phyloP scores from a whole-genome alignment of 1,140 invertebrate genomes.

The Theocolax elegans region DNA sequence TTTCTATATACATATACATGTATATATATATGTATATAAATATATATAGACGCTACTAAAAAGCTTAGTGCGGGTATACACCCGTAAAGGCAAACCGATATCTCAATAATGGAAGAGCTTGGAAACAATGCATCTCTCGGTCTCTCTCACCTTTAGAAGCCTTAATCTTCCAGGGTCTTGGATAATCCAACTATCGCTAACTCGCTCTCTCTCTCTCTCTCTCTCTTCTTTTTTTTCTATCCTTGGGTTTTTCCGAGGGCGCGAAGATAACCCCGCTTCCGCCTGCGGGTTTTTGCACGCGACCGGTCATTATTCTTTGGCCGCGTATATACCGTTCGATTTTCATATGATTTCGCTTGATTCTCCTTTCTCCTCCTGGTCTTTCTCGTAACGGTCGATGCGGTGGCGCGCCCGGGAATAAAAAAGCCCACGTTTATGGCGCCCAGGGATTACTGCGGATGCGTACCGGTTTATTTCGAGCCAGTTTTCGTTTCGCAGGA shows the following conservation, averaged over 20 bases:
- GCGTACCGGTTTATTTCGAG: slow-evolving; percentile 21
- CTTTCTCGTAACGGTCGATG: slow-evolving; percentile 18
- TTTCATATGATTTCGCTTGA: slow-evolving; percentile 8
- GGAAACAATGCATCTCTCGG: slow-evolving; percentile 10
- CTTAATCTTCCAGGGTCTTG: too few relatives aligned
- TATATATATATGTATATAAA: too few relatives aligned
- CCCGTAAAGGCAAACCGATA: slow-evolving; percentile 10
- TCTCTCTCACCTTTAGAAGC: too few relatives aligned
- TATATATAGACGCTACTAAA: too few relatives aligned
- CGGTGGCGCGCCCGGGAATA: neutral
- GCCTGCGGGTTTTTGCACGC: neutral
- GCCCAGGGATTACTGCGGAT: slow-evolving; percentile 12
- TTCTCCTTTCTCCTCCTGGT: neutral
- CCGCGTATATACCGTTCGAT: slow-evolving; percentile 15
- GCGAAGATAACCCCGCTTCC: too few relatives aligned
- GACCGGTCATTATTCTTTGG: too few relatives aligned
- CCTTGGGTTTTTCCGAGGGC: too few relatives aligned
- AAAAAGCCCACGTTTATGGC: slow-evolving; percentile 29
- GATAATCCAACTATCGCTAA: neutral
- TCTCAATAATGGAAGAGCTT: slow-evolving; percentile 29
- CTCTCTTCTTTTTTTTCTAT: too few relatives aligned
- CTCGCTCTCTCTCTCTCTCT: neutral
- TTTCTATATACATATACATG: too few relatives aligned
- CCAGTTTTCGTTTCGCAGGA: slow-evolving; percentile 28
- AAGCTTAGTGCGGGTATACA: too few relatives aligned